phyloP scores from a whole-genome alignment of 2,113 vertebrate species.

The Lucifuga dentata region DNA sequence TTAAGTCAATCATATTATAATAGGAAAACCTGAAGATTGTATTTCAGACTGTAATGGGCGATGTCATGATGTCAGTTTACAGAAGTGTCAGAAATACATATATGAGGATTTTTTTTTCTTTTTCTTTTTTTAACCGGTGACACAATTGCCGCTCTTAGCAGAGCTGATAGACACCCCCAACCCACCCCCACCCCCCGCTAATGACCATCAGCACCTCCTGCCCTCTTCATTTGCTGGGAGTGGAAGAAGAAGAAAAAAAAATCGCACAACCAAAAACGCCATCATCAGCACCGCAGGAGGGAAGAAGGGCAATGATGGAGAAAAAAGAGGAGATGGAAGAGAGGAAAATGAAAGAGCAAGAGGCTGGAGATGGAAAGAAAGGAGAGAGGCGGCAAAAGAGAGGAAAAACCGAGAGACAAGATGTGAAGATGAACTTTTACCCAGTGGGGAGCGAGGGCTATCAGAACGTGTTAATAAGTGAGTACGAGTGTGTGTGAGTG shows the following conservation, averaged over 20 bases:
- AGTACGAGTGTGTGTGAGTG: conserved; percentile 1
- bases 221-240: conserved; percentile 20
- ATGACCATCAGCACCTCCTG: conserved; percentile 25
- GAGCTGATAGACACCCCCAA: background rate
- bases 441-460: conserved; percentile 14
- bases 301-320: conserved; percentile 2
- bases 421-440: conserved; percentile 18
- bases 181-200: conserved; percentile 6
- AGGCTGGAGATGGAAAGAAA: conserved; percentile 5
- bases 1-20: too few species aligned
- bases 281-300: conserved; percentile 40
- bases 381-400: too few species aligned
- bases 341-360: conserved; percentile 4
- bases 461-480: conserved; percentile 20
- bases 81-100: conserved; percentile 15
- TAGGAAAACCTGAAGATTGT: too few species aligned
- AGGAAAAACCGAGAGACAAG: background rate
- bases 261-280: conserved; percentile 6
- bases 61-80: too few species aligned
- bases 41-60: too few species aligned
- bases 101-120: too few species aligned
- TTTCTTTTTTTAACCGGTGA: too few species aligned
- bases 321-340: background rate
- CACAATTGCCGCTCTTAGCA: conserved; percentile 10
- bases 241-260: background rate